These are phyloP conservation scores for Nowickia ferox DNA, from an alignment of 2,888 invertebrate species.

Conservation along the genomic window DNA sequence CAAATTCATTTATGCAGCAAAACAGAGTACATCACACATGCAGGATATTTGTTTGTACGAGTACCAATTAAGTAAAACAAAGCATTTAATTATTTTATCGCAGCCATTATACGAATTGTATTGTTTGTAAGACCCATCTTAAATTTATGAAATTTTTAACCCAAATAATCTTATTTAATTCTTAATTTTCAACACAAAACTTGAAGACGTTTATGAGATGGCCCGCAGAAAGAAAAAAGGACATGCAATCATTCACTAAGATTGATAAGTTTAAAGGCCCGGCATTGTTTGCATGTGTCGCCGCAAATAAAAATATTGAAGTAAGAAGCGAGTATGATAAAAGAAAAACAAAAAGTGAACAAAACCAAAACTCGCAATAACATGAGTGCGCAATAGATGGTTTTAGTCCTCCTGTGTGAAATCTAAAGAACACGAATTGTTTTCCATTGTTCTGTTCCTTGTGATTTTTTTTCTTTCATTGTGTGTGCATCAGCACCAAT, in stretches of 20 bases:
- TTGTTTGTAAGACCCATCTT: background rate
- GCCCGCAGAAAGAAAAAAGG: slow-evolving; percentile 56
- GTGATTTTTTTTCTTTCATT: slow-evolving; percentile 19
- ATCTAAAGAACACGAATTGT: slow-evolving; percentile 26
- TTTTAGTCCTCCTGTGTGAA: slow-evolving; percentile 55
- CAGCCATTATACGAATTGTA: no score
- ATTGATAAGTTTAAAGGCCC: background rate
- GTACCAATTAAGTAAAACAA: background rate
- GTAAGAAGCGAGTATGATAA: background rate
- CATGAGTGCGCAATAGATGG: slow-evolving; percentile 62
- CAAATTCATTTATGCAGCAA: no score
- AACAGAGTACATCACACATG: background rate
- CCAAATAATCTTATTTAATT: slow-evolving; percentile 26
- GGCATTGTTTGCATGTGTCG: slow-evolving; percentile 42
- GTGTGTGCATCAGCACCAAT: slow-evolving; percentile 32
- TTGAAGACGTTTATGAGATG: slow-evolving; percentile 34
- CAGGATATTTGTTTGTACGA: background rate
- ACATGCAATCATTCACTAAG: background rate
- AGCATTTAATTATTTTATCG: background rate
- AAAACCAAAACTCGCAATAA: slow-evolving; percentile 53
- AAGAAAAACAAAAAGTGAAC: background rate
- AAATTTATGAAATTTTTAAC: slow-evolving; percentile 24
- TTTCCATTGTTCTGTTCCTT: slow-evolving; percentile 9
- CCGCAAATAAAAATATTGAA: slow-evolving; percentile 16
- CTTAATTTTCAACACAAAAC: background rate